Evolutionary conservation across 2,888 invertebrate species (phyloP).

Genomic region (Eupeodes latifasciatus): DNA sequence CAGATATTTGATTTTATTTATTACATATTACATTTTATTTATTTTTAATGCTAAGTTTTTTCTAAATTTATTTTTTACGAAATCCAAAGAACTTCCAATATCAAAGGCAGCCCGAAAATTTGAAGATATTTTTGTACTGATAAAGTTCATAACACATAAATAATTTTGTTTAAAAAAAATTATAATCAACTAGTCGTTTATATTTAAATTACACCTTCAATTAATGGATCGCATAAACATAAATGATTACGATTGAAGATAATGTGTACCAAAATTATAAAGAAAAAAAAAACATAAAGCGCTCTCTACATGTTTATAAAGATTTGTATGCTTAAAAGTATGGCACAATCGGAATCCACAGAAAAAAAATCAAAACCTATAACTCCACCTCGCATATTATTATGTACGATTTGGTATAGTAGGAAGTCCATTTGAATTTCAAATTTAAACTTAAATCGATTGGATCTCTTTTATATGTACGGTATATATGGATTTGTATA

Average conservation of each 20-base stretch:
- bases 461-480: conserved; percentile 12
- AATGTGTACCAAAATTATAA: not conserved
- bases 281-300: conserved; percentile 2
- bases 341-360: conserved; percentile 23
- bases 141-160: not conserved
- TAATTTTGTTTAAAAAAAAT: not conserved
- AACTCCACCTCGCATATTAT: not conserved
- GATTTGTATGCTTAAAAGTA: not conserved
- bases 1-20: too few relatives aligned
- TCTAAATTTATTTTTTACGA: too few relatives aligned
- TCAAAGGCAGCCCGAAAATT: too few relatives aligned
- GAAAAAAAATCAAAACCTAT: not conserved
- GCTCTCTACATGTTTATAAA: not conserved
- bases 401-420: not conserved
- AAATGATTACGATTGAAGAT: conserved; percentile 27
- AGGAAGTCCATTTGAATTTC: conserved; percentile 73
- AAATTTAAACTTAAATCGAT: conserved; percentile 51
- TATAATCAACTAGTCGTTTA: conserved; percentile 17
- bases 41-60: too few relatives aligned
- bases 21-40: too few relatives aligned
- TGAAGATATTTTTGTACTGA: not conserved
- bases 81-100: too few relatives aligned
- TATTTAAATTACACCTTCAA: conserved; percentile 27
- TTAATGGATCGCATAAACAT: conserved; percentile 32
- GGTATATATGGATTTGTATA: conserved; percentile 7